Conservation (phyloP, 1,140 invertebrate genomes). For the Armadillidium nasatum region DNA sequence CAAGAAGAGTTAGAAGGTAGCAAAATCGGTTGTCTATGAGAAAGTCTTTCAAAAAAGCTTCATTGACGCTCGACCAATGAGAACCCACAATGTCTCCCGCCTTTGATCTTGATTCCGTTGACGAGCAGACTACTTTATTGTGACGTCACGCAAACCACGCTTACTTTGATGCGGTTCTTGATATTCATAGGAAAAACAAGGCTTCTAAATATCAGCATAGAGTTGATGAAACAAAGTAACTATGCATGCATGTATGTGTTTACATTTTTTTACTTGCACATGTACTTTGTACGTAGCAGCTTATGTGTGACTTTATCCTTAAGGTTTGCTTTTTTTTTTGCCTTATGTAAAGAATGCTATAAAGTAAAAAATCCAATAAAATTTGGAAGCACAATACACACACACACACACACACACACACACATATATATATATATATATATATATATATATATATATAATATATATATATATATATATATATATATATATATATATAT, state of each 20-base stretch:
- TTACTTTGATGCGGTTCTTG: background rate
- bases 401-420: no score
- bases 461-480: no score
- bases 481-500: no score
- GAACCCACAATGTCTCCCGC: background rate
- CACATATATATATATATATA: no score
- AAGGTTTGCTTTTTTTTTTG: no score
- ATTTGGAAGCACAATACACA: no score
- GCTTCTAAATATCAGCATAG: constrained; percentile 11
- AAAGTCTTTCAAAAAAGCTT: background rate
- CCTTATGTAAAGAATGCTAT: no score
- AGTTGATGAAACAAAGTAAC: background rate
- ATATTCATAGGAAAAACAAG: constrained; percentile 8
- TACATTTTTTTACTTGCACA: no score
- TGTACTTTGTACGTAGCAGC: no score
- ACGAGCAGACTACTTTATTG: background rate
- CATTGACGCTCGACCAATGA: background rate
- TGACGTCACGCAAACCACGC: background rate
- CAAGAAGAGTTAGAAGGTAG: background rate
- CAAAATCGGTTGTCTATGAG: background rate
- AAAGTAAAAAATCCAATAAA: no score
- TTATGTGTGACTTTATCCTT: no score
- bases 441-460: no score
- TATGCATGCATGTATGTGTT: background rate
- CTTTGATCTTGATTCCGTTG: background rate